Evolutionary conservation across 2,113 vertebrate genomes (phyloP).

Genomic region (Calyptomena viridis): DNA sequence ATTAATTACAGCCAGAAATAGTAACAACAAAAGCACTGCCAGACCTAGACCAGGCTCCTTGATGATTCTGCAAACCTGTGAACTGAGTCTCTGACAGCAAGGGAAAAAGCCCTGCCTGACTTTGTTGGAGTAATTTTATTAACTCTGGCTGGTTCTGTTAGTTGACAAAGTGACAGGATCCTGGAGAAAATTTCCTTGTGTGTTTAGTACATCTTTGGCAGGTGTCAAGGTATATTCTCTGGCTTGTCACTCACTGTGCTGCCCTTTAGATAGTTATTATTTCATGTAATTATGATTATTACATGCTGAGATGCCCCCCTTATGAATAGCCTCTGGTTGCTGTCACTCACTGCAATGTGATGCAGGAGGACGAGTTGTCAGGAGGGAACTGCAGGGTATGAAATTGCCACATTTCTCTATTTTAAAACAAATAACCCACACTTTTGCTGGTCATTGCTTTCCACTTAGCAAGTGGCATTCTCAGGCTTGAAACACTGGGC

Average conservation of each 20-base stretch:
- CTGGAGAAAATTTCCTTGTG: conserved; percentile 58
- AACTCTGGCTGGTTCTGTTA: conserved; percentile 57
- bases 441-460: neutral
- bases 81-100: conserved; percentile 18
- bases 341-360: conserved; percentile 71
- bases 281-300: conserved; percentile 79
- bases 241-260: conserved; percentile 72
- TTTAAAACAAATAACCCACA: neutral
- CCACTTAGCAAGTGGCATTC: neutral
- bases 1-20: conserved; percentile 46
- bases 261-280: conserved; percentile 79
- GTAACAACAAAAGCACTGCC: conserved; percentile 3
- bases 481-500: neutral
- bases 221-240: conserved; percentile 76
- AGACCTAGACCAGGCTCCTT: neutral
- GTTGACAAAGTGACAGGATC: conserved; percentile 71
- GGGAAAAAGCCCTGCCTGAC: conserved; percentile 29
- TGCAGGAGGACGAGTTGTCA: conserved; percentile 47
- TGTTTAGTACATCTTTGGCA: conserved; percentile 70
- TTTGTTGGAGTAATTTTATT: conserved; percentile 68
- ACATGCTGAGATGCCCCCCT: conserved; percentile 71
- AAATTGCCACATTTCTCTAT: neutral
- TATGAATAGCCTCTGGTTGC: conserved; percentile 74
- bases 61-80: neutral
- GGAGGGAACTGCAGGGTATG: neutral